These are phyloP conservation scores for Lycophotia porphyrea DNA, from an alignment of 2,888 invertebrate genomes.

Conservation along the genomic window DNA sequence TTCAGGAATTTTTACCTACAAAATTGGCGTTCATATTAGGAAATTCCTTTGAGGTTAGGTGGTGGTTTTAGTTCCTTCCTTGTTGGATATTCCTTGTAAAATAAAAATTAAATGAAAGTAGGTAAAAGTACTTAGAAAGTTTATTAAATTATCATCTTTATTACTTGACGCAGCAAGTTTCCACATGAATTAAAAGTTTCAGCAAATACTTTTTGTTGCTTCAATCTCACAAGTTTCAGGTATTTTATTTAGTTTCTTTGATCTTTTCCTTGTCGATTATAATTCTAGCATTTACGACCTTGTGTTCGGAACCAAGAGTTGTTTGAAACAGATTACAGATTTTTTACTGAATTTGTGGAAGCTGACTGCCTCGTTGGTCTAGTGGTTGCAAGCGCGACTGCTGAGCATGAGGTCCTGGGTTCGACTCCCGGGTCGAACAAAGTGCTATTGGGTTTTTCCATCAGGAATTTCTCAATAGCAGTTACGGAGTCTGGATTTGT, in stretches of 20 bases:
- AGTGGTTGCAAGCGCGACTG: no score
- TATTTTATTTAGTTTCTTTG: background rate
- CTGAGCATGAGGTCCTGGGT: no score
- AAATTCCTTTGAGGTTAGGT: slow-evolving; percentile 10
- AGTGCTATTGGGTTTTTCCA: no score
- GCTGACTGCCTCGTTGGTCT: no score
- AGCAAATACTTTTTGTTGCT: background rate
- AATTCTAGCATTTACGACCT: background rate
- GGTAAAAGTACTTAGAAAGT: background rate
- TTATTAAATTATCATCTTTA: background rate
- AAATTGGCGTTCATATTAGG: slow-evolving; percentile 11
- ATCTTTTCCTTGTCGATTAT: no score
- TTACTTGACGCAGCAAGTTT: background rate
- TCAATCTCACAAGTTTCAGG: background rate
- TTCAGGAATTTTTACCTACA: slow-evolving; percentile 37
- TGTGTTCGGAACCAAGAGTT: background rate
- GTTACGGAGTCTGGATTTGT: no score
- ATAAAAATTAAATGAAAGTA: background rate
- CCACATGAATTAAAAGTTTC: background rate
- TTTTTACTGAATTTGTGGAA: background rate
- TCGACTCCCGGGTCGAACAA: no score
- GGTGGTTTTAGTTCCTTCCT: background rate
- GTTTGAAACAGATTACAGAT: background rate
- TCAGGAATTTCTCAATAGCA: no score
- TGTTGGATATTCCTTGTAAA: background rate